Evolutionary conservation across 2,113 vertebrate genomes (phyloP).

Genomic region (Halcyon senegalensis): DNA sequence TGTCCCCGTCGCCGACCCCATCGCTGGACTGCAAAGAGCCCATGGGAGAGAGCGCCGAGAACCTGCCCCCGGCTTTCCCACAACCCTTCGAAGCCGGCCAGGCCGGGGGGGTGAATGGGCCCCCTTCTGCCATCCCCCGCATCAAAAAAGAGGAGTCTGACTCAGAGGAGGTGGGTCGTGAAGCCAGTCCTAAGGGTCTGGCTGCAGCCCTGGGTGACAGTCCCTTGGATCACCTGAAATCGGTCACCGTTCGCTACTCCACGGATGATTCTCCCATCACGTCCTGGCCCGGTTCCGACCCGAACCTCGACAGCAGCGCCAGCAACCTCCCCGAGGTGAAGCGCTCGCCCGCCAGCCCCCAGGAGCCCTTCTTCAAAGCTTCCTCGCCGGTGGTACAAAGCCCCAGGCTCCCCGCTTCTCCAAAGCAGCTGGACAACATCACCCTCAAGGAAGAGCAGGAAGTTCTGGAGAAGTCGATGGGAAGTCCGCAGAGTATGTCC

Average conservation of each 20-base stretch:
- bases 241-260: background rate
- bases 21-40: constrained; percentile 22
- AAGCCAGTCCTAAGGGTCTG: background rate
- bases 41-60: background rate
- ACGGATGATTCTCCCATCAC: background rate
- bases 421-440: background rate
- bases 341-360: background rate
- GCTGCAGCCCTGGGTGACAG: background rate
- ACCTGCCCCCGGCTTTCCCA: background rate
- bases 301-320: background rate
- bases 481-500: constrained; percentile 52
- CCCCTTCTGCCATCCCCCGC: background rate
- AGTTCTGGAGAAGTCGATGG: constrained; percentile 23
- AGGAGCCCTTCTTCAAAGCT: background rate
- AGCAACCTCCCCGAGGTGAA: background rate
- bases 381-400: background rate
- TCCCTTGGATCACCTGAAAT: constrained; percentile 26
- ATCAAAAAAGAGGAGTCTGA: constrained; percentile 61
- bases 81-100: background rate
- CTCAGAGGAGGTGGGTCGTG: background rate
- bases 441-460: constrained; percentile 63
- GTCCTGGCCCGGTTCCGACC: background rate
- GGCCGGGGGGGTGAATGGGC: accelerated
- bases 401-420: constrained; percentile 1
- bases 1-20: background rate